Evolutionary conservation across 2,888 invertebrate genomes (phyloP), one percentile per base, ranked within the genome.

Genomic region (Timandra comae): DNA sequence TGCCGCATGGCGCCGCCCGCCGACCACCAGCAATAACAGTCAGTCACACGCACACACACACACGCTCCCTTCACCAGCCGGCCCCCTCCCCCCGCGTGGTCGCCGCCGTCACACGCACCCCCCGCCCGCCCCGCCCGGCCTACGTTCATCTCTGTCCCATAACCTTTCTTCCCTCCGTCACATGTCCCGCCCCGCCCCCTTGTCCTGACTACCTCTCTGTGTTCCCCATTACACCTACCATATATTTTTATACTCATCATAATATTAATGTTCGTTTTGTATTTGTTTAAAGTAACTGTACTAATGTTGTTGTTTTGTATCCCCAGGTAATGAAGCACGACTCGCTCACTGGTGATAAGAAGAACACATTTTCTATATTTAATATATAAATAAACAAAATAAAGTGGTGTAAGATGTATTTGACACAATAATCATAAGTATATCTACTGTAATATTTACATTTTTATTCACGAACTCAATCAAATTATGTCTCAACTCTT

Each of bases 1-100:
- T 90, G 89, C 56, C 91, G 93, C 54, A 86, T 97, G 68, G 93
- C 95, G 30, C 97, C 96, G 35, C 89, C 88, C 40, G 63, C 74
- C 40, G 77, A 73, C 0, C 52, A 52, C 30, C 69, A 59, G 25
- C 68, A 75, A n/a, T n/a, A n/a, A n/a, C n/a, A n/a, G n/a, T n/a
- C n/a, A n/a, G n/a, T n/a, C n/a, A n/a, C n/a, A n/a, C n/a, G 63
- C 49, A 32, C 19, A 5, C n/a, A 25, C 38, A n/a, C 2, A 6
- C n/a, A 22, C 20, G 1, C 20, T n/a, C n/a, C n/a, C n/a, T n/a
- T n/a, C n/a, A n/a, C n/a, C n/a, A n/a, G n/a, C n/a, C n/a, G n/a
- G n/a, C n/a, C n/a, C n/a, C n/a, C n/a, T n/a, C n/a, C n/a, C n/a
- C n/a, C n/a, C n/a, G n/a, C n/a, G n/a, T n/a, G n/a, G n/a, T n/a